Conservation (phyloP, 2,888 invertebrate genomes). For the Lasioglossum zephyrum region DNA sequence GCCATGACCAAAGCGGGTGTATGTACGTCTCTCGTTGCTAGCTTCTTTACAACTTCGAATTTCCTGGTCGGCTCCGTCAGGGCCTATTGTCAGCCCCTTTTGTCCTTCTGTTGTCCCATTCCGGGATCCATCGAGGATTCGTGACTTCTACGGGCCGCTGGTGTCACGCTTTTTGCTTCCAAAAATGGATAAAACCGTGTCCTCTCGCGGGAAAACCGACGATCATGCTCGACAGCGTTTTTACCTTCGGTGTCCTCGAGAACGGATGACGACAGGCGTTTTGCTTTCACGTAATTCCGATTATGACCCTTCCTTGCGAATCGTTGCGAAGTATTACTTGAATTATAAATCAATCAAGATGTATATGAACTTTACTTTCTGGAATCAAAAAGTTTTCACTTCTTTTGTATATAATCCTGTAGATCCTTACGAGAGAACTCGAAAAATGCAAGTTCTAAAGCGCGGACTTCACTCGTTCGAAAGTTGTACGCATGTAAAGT, state of each 20-base stretch:
- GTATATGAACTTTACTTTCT: too few relatives aligned
- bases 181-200: background rate
- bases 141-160: slow-evolving; percentile 7
- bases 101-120: background rate
- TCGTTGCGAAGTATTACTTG: too few relatives aligned
- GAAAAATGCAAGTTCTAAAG: too few relatives aligned
- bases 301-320: background rate
- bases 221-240: background rate
- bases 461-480: too few relatives aligned
- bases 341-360: too few relatives aligned
- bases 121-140: background rate
- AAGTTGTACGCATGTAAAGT: too few relatives aligned
- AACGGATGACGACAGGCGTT: background rate
- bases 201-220: background rate
- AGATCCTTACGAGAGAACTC: too few relatives aligned
- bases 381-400: too few relatives aligned
- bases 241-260: background rate
- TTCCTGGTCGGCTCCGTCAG: slow-evolving; percentile 51
- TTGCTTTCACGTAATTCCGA: background rate
- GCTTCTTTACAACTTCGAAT: slow-evolving; percentile 57
- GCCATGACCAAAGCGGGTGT: slow-evolving; percentile 68
- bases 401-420: too few relatives aligned
- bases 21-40: slow-evolving; percentile 26
- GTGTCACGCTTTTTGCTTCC: background rate
- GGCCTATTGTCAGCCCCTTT: slow-evolving; percentile 26